Conservation (phyloP, 2,113 vertebrate species). For the Corythoichthys intestinalis region DNA sequence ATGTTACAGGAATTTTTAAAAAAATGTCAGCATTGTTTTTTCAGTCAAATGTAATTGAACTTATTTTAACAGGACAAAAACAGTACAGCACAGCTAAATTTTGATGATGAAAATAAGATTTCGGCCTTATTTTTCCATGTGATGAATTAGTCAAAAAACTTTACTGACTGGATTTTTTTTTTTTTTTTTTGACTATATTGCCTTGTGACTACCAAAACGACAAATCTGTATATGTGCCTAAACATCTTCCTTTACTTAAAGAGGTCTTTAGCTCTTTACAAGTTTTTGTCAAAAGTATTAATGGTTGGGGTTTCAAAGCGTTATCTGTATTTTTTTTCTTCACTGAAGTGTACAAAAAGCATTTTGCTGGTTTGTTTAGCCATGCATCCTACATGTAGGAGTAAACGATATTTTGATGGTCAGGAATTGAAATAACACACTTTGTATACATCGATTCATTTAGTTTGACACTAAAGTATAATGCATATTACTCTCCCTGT, state of each 20-base stretch:
- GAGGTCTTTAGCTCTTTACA: conserved; percentile 1
- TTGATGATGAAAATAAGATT: neutral
- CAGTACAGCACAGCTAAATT: neutral
- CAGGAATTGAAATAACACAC: conserved; percentile 54
- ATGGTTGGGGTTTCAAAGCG: conserved; percentile 32
- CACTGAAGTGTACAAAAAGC: neutral
- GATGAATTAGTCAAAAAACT: neutral
- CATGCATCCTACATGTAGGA: conserved; percentile 34
- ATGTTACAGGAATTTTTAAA: too few species aligned
- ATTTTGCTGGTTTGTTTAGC: conserved; percentile 36
- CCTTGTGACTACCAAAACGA: conserved; percentile 2
- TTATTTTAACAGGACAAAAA: too few species aligned
- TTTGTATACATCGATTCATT: conserved; percentile 57
- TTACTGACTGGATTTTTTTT: neutral
- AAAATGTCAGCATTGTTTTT: too few species aligned
- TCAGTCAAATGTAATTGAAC: too few species aligned
- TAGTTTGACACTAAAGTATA: conserved; percentile 41
- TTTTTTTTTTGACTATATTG: neutral
- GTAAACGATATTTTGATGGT: conserved; percentile 63
- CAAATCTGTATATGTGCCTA: neutral
- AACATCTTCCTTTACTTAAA: neutral
- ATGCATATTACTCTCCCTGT: conserved; percentile 64
- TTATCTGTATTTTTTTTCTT: conserved; percentile 29
- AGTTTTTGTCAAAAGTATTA: conserved; percentile 17
- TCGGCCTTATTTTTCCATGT: neutral